phyloP scores from a whole-genome alignment of 2,113 vertebrate species.

The Canis aureus region DNA sequence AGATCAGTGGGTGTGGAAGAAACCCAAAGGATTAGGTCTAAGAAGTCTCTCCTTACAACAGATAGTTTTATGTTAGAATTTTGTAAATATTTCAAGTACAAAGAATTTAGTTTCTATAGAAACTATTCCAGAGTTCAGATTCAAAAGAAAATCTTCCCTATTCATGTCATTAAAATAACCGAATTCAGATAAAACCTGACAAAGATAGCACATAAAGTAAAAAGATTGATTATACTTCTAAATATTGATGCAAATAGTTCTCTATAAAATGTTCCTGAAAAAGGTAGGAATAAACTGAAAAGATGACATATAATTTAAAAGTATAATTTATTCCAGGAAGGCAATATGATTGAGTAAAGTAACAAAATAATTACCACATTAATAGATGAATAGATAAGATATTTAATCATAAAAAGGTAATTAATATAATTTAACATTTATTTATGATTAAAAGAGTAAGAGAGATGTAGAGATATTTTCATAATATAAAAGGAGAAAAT shows the following conservation, averaged over 20 bases:
- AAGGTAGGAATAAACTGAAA: neutral
- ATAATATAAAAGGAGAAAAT: neutral
- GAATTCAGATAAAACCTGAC: neutral
- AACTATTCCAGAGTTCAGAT: neutral
- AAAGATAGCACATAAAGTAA: neutral
- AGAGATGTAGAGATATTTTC: neutral
- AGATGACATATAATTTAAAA: neutral
- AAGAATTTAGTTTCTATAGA: neutral
- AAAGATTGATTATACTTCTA: neutral
- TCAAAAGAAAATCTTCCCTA: neutral
- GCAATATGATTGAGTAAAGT: neutral
- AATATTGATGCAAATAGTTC: neutral
- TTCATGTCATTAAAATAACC: neutral
- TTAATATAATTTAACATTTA: slow-evolving; percentile 2
- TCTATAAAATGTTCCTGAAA: slow-evolving; percentile 8
- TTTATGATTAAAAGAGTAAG: neutral
- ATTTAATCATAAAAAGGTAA: neutral
- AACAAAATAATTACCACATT: neutral
- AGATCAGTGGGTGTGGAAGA: neutral
- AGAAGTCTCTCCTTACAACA: neutral
- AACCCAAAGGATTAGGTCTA: neutral
- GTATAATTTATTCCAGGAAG: neutral
- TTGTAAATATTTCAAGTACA: neutral
- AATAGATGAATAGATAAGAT: neutral
- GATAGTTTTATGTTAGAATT: neutral